Evolutionary conservation across 2,797 vertebrate species (phyloP), one percentile per base, ranked within the genome.

Genomic region (Ptychadena robeensis): DNA sequence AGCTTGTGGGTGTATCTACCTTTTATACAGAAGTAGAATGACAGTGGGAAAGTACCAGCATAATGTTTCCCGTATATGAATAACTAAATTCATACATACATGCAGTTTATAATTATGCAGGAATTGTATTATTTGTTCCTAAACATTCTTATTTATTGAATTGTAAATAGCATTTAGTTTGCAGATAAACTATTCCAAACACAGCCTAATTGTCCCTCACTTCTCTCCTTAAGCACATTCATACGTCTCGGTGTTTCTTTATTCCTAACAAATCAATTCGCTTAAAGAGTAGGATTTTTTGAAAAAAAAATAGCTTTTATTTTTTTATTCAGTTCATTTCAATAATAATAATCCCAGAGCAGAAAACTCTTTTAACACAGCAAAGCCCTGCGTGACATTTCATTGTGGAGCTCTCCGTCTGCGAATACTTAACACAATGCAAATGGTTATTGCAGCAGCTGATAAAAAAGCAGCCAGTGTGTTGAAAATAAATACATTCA

Each of bases 291-390:
- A 69, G 71, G 25, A 65, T 80, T 53, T 85, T 79, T 30, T 59
- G 12, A 67, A 48, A 79, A 59, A 79, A 80, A 61, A 64, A n/a
- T n/a, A n/a, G 65, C 65, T 76, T 80, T 44, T 80, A 57, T 71
- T 71, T 64, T 80, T 85, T 76, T 80, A 85, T 85, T 80, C 82
- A 85, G 65, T 85, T 76, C 77, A 84, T 84, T 80, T 84, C 78
- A 85, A 85, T 85, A 85, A 70, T 80, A 80, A 80, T 85, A 85
- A 85, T 85, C 38, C 65, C 34, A 76, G 71, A 75, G 72, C 66
- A 80, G 71, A 44, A 75, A 85, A 68, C 38, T 80, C 72, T 80
- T 85, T 85, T 80, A 85, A 76, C 72, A 80, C 53, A 80, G 82
- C 57, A 80, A 80, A 85, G 82, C 82, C 72, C 78, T 84, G 77